Conservation (phyloP, 1,140 invertebrate genomes). For the Plodia interpunctella region DNA sequence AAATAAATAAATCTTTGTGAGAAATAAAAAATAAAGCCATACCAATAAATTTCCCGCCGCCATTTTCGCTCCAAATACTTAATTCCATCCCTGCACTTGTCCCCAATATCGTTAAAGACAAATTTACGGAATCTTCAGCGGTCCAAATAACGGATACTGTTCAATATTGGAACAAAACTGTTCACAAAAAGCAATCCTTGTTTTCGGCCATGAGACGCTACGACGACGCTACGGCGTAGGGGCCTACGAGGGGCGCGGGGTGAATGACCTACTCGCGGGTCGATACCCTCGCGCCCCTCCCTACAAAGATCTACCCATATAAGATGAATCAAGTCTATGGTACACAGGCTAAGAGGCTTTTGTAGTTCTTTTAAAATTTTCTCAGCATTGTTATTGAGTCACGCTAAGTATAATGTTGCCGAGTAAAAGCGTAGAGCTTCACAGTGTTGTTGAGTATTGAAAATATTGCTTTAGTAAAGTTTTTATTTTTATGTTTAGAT, state of each 20-base stretch:
- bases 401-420: no score
- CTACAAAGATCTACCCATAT: constrained; percentile 16
- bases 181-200: constrained; percentile 9
- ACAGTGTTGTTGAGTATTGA: no score
- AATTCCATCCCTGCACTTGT: no score
- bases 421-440: no score
- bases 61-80: no score
- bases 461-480: no score
- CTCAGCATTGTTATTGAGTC: not conserved
- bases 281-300: constrained; percentile 47
- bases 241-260: constrained; percentile 35
- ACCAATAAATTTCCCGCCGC: no score
- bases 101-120: no score
- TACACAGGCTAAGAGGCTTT: not conserved
- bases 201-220: constrained; percentile 38
- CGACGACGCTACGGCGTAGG: constrained; percentile 33
- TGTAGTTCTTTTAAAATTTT: not conserved
- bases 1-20: no score
- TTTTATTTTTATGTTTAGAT: no score
- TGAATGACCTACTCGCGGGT: constrained; percentile 62
- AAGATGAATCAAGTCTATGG: constrained; percentile 14
- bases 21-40: no score
- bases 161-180: not conserved
- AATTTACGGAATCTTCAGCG: not conserved
- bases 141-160: not conserved